These are phyloP conservation scores for Papilio polytes DNA, from an alignment of 1,140 invertebrate species.

Conservation along the genomic window DNA sequence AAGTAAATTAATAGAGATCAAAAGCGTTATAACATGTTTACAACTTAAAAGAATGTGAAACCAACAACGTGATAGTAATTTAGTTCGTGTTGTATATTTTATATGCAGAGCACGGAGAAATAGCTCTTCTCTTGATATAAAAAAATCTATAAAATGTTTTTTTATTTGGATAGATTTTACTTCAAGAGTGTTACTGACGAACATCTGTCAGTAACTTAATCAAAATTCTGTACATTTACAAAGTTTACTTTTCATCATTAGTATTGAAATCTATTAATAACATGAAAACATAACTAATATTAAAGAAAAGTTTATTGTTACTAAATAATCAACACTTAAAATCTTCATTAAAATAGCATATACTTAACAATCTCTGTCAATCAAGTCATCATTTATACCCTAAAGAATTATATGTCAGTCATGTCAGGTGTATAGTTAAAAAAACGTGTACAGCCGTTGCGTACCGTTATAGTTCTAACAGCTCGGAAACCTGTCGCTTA, in stretches of 20 bases:
- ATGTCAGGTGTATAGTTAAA: constrained; percentile 55
- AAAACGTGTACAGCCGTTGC: constrained; percentile 57
- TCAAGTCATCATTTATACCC: constrained; percentile 11
- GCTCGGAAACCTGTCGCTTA: constrained; percentile 64
- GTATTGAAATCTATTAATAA: no score
- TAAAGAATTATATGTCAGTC: constrained; percentile 38
- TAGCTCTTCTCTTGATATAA: neutral
- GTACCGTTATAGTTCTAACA: constrained; percentile 76
- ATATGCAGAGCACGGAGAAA: neutral
- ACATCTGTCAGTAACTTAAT: no score
- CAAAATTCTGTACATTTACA: no score
- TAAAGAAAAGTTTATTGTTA: no score
- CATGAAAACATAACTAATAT: no score
- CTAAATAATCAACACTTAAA: neutral
- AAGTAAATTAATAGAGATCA: neutral
- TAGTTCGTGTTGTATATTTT: neutral
- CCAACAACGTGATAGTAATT: constrained; percentile 8
- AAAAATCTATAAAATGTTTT: neutral
- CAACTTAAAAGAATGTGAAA: constrained; percentile 26
- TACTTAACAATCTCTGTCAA: neutral
- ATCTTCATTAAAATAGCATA: neutral
- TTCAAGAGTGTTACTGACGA: no score
- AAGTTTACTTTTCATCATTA: no score
- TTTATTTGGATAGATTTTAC: neutral
- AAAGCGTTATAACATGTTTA: neutral